phyloP scores from a whole-genome alignment of 2,888 invertebrate species.

The Pantelozetes paolii region DNA sequence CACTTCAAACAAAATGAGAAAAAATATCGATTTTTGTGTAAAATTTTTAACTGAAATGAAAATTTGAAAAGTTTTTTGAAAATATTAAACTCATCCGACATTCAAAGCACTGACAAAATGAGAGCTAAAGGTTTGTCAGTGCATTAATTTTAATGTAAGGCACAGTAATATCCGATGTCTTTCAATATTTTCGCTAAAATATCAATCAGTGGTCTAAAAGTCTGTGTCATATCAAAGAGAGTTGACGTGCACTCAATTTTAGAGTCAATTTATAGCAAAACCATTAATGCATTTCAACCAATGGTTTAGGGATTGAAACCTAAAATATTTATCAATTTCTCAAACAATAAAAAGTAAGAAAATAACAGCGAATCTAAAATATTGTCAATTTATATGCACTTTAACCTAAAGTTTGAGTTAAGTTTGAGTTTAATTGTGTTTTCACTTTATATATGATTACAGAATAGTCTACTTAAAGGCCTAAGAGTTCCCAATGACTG shows the following conservation, averaged over 20 bases:
- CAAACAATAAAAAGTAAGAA: not conserved
- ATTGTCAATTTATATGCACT: not conserved
- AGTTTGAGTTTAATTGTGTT: not conserved
- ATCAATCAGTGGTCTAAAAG: not conserved
- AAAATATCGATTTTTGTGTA: not conserved
- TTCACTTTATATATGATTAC: not conserved
- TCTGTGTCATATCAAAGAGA: not conserved
- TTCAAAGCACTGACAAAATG: not conserved
- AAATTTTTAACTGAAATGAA: too few species aligned
- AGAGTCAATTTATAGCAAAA: slow-evolving; percentile 13
- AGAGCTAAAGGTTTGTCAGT: not conserved
- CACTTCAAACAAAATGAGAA: not conserved
- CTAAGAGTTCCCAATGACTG: slow-evolving; percentile 12
- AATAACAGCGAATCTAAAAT: not conserved
- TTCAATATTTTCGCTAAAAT: not conserved
- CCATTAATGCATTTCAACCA: slow-evolving; percentile 18
- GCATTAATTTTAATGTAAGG: not conserved
- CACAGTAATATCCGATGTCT: not conserved
- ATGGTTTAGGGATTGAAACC: not conserved
- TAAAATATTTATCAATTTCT: not conserved
- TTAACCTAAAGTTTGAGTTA: too few species aligned
- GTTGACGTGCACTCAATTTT: slow-evolving; percentile 12
- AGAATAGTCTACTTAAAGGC: not conserved
- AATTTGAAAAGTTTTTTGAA: not conserved
- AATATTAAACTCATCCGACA: slow-evolving; percentile 3